Evolutionary conservation across 2,888 invertebrate genomes (phyloP), one percentile per base, ranked within the genome.

Genomic region (Drosophila kambysellisi): DNA sequence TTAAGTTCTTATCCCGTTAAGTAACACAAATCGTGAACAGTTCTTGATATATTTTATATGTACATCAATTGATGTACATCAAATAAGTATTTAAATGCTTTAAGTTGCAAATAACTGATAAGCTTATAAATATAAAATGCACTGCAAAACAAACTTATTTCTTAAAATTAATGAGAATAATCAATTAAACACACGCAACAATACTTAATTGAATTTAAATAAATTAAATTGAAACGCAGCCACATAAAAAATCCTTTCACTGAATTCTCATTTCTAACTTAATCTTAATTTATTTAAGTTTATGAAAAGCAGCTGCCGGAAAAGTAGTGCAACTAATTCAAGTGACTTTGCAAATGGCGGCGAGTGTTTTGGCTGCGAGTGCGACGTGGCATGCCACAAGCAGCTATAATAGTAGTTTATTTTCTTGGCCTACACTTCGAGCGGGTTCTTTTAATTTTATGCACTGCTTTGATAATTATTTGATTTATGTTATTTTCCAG

Each of bases 381-480:
- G 39, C 33, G n/a, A 52, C 35, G 32, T 62, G 60, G 68, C 65
- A 72, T 81, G 82, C 84, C 80, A 74, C 82, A 72, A 84, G 80
- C 76, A 67, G 76, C 60, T 53, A 70, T 73, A 72, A 76, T 76
- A 69, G 64, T 3, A 20, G 32, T 25, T 50, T 50, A 60, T 48
- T 65, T 30, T 25, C 20, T 30, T 58, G 46, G 37, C 64, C 29
- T 58, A 61, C n/a, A 39, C 12, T 39, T 30, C 4, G 1, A 8
- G 32, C 29, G 62, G 62, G 46, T 81, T 39, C 30, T n/a, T 39
- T 5, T 29, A 12, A 30, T 29, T 29, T 15, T 8, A 4, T 15
- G 8, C 8, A 15, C 4, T 46, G 46, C 8, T 25, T 25, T 46
- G 20, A 8, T 20, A 4, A 25, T 25, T 25, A 25, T 25, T 25